A percentile compares a stretch with the other conserved stretches of the same genome.
Evolutionary conservation across 1,140 invertebrate species (phyloP).

Genomic region (Lepidurus apus): DNA sequence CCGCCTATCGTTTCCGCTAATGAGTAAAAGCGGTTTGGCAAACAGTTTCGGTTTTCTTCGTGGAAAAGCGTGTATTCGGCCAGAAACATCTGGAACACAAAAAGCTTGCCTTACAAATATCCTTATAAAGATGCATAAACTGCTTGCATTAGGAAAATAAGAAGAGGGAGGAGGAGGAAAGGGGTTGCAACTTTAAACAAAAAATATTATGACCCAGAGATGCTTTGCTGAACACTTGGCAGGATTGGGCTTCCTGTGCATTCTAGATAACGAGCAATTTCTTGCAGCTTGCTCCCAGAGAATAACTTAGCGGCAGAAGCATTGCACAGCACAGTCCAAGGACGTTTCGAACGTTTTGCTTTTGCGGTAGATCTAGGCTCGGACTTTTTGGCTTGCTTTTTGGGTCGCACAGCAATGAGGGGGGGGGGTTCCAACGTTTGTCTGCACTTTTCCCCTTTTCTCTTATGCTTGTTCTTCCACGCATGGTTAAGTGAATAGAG

Average conservation of each 20-base stretch:
- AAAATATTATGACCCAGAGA: not conserved
- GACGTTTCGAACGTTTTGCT: not conserved
- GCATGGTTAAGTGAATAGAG: too few relatives aligned
- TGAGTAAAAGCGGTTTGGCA: not conserved
- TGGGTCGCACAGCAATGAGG: too few relatives aligned
- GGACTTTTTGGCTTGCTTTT: not conserved
- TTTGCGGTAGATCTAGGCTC: not conserved
- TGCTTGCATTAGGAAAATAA: constrained; percentile 7
- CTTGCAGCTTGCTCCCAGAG: not conserved
- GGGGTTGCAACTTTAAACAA: too few relatives aligned
- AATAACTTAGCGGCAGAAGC: not conserved
- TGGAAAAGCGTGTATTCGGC: not conserved
- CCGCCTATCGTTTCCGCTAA: not conserved
- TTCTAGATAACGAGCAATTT: not conserved
- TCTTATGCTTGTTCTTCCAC: too few relatives aligned
- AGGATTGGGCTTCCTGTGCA: not conserved
- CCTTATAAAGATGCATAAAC: not conserved
- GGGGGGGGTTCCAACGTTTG: too few relatives aligned
- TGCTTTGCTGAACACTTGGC: not conserved
- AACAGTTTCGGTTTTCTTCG: not conserved
- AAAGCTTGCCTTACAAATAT: not conserved
- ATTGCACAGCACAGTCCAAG: not conserved
- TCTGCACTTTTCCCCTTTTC: too few relatives aligned
- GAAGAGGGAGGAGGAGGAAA: too few relatives aligned
- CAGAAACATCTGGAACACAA: not conserved